Conservation (phyloP, 2,113 vertebrate species). For the Petrocephalus zakoni region DNA sequence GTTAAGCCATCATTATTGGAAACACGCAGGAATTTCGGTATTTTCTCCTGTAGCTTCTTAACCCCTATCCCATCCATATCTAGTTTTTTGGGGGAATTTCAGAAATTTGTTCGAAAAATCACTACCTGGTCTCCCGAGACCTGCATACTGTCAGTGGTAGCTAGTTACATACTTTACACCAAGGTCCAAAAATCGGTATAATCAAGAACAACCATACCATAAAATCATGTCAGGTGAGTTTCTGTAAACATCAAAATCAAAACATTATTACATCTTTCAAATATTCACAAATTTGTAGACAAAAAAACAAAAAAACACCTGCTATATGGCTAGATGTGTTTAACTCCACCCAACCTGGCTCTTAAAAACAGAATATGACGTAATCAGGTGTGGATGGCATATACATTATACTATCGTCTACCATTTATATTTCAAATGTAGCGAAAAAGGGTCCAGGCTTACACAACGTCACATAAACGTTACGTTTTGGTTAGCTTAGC, state of each 20-base stretch:
- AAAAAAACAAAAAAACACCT: conserved; percentile 1
- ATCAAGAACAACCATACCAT: neutral
- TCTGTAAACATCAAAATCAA: conserved; percentile 6
- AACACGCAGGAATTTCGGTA: neutral
- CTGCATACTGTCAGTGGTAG: neutral
- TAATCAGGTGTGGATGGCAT: neutral
- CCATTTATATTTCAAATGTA: neutral
- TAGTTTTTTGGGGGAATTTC: neutral
- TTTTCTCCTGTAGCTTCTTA: neutral
- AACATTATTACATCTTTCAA: conserved; percentile 30
- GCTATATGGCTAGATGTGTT: conserved; percentile 24
- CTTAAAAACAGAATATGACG: neutral
- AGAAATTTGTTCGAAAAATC: neutral
- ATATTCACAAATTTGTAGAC: conserved; percentile 33
- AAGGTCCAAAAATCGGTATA: neutral
- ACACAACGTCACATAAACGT: neutral
- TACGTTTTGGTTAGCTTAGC: neutral
- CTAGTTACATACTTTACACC: neutral
- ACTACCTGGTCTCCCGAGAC: neutral
- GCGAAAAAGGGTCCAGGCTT: neutral
- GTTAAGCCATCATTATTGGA: neutral
- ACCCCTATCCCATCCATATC: neutral
- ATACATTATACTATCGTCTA: neutral
- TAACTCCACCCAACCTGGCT: conserved; percentile 4
- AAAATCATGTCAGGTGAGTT: neutral